Percentiles rank a stretch among this genome's conserved stretches.
Conservation (phyloP, 2,888 invertebrate genomes). For the Hydriomena furcata region DNA sequence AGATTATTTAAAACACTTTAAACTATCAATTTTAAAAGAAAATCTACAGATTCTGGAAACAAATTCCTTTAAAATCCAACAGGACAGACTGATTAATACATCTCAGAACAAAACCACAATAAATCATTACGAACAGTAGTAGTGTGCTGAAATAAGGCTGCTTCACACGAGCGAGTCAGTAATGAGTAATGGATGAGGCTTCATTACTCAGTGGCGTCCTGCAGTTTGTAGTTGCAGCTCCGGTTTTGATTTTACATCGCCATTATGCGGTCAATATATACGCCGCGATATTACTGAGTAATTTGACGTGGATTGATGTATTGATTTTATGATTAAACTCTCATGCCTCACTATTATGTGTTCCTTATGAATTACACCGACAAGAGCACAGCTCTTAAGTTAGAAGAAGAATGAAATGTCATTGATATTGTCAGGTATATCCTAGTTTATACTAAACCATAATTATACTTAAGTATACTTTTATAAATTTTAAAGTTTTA, state of each 20-base stretch:
- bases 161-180: conserved; percentile 65
- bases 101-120: conserved; percentile 35
- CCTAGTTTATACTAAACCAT: too few relatives aligned
- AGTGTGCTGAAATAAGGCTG: conserved; percentile 63
- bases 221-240: conserved; percentile 47
- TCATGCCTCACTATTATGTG: too few relatives aligned
- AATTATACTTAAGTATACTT: too few relatives aligned
- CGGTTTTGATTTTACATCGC: background rate
- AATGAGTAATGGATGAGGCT: conserved; percentile 63
- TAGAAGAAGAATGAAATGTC: too few relatives aligned
- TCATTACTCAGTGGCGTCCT: conserved; percentile 74
- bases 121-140: conserved; percentile 42
- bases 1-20: background rate
- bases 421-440: too few relatives aligned
- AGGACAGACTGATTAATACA: conserved; percentile 42
- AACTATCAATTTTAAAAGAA: conserved; percentile 7
- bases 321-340: too few relatives aligned
- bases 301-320: too few relatives aligned
- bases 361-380: too few relatives aligned
- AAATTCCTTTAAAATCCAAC: conserved; percentile 32
- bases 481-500: too few relatives aligned
- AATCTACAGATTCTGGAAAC: conserved; percentile 17
- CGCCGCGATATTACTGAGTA: too few relatives aligned
- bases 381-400: too few relatives aligned
- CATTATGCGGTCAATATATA: background rate